Conservation (phyloP, 2,113 vertebrate species). For the Cyanocitta stelleri region DNA sequence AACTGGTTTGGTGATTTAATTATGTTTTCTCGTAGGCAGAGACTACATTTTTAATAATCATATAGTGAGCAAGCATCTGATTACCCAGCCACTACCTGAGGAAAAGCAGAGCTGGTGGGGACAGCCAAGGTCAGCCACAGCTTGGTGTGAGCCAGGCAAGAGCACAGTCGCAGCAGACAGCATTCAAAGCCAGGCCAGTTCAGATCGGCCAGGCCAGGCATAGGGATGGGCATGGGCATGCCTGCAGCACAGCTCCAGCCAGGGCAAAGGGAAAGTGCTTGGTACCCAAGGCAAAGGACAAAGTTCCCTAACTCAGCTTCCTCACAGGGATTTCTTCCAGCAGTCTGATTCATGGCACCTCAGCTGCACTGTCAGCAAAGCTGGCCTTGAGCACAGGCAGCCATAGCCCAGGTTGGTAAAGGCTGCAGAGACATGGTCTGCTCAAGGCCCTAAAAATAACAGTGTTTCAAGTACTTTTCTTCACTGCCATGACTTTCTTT, state of each 20-base stretch:
- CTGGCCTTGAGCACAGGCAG: not conserved
- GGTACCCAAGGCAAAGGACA: not conserved
- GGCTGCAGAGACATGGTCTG: not conserved
- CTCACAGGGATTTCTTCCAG: not conserved
- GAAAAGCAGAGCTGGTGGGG: not conserved
- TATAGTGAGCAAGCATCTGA: not conserved
- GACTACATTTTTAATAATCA: not conserved
- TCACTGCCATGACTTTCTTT: not conserved
- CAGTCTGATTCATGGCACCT: rapidly evolving
- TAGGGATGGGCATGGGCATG: rapidly evolving
- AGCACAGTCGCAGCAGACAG: rapidly evolving
- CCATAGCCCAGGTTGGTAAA: not conserved
- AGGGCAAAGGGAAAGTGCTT: not conserved
- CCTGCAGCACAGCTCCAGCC: not conserved
- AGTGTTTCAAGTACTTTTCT: not conserved
- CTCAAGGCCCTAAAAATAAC: not conserved
- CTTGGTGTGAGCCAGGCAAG: no score
- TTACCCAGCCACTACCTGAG: not conserved
- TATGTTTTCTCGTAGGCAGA: not conserved
- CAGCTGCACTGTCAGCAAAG: not conserved
- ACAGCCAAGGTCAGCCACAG: not conserved
- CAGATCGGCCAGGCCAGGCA: rapidly evolving
- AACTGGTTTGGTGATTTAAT: not conserved
- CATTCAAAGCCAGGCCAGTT: no score
- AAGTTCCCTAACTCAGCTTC: not conserved